Percentiles rank a stretch among this genome's conserved stretches.
Conservation (phyloP, 2,888 invertebrate genomes). For the Smittia sp. region DNA sequence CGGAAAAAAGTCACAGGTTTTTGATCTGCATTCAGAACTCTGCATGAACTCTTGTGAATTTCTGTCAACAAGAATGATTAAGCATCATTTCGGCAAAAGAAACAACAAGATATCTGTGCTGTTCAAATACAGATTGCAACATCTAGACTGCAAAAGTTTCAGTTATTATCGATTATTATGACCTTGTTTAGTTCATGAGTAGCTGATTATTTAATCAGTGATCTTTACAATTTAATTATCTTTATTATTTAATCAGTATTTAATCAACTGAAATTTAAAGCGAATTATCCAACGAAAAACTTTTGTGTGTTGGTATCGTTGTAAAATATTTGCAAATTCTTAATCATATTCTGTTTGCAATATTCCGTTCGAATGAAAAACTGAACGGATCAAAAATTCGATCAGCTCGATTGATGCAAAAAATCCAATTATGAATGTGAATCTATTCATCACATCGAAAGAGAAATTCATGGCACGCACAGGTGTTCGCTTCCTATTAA, state of each 20-base stretch:
- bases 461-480: conserved; percentile 28
- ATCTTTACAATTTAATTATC: neutral
- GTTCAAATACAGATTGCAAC: neutral
- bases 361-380: neutral
- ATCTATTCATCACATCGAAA: conserved; percentile 33
- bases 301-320: no score
- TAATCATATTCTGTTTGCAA: no score
- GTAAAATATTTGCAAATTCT: no score
- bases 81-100: neutral
- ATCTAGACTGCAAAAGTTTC: no score
- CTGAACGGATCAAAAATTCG: neutral
- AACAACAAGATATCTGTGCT: neutral
- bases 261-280: neutral
- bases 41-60: neutral
- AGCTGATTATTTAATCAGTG: no score
- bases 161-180: no score
- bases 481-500: conserved; percentile 25
- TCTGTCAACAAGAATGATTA: neutral
- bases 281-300: no score
- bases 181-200: no score
- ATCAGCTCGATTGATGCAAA: neutral
- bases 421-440: conserved; percentile 13
- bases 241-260: neutral
- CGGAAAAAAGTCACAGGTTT: neutral
- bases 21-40: no score